These are phyloP conservation scores for Ptychoptera albimana DNA, from an alignment of 2,888 invertebrate species.

Conservation along the genomic window DNA sequence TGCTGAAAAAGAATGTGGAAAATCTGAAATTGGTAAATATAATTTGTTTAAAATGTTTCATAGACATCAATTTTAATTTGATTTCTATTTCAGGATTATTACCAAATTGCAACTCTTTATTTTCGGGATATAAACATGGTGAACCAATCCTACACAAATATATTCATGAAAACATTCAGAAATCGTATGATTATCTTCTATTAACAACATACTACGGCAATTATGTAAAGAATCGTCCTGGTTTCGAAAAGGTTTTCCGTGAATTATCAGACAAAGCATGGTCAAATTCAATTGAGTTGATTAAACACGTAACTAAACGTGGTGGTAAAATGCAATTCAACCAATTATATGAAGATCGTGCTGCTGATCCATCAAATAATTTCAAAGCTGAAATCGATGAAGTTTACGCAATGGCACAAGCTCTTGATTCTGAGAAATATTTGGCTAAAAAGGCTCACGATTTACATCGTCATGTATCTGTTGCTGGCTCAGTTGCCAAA, in stretches of 20 bases:
- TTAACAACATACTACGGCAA: slow-evolving; percentile 62
- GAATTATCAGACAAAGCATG: slow-evolving; percentile 59
- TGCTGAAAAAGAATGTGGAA: too few species aligned
- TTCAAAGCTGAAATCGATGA: slow-evolving; percentile 35
- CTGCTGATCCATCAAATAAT: neutral
- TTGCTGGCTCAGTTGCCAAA: slow-evolving; percentile 29
- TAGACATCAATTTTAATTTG: neutral
- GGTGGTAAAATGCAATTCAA: slow-evolving; percentile 45
- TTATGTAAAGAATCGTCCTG: slow-evolving; percentile 56
- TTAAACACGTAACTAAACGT: slow-evolving; percentile 60
- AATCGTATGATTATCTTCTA: slow-evolving; percentile 61
- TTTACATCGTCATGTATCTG: slow-evolving; percentile 47
- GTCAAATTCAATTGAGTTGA: slow-evolving; percentile 55
- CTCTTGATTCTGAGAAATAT: slow-evolving; percentile 58
- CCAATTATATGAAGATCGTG: neutral
- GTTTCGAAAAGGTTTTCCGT: slow-evolving; percentile 58
- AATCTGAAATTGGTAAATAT: too few species aligned
- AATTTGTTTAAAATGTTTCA: too few species aligned
- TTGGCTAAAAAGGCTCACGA: slow-evolving; percentile 48
- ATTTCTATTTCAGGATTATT: neutral
- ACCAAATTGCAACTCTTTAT: slow-evolving; percentile 9
- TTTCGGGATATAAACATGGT: slow-evolving; percentile 17
- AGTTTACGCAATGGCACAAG: slow-evolving; percentile 52
- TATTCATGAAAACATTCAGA: slow-evolving; percentile 44
- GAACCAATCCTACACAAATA: slow-evolving; percentile 20